Conservation (phyloP, 2,797 vertebrate species). For the Typhlichthys subterraneus region DNA sequence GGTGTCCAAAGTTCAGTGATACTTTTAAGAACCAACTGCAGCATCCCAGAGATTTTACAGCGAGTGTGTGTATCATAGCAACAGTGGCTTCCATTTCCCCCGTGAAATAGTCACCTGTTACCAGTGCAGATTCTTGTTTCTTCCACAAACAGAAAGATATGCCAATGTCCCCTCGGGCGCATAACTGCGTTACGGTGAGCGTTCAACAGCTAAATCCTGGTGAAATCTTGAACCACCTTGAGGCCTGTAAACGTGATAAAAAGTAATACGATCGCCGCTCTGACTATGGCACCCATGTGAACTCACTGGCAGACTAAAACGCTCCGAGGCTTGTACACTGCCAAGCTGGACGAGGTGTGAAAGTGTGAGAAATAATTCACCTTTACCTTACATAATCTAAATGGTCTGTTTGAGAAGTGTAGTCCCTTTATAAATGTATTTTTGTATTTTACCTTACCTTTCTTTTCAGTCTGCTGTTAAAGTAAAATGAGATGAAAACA, state of each 20-base stretch:
- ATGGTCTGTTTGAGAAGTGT: constrained; percentile 13
- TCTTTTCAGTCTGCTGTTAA: neutral
- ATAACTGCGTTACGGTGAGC: constrained; percentile 20
- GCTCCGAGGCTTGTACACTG: constrained; percentile 16
- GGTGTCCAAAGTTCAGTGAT: no score
- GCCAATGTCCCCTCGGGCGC: neutral
- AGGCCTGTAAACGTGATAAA: constrained; percentile 17
- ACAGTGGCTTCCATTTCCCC: no score
- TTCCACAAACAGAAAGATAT: no score
- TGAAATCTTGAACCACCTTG: constrained; percentile 8
- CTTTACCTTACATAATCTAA: constrained; percentile 57
- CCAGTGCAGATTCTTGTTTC: no score
- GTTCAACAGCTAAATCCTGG: constrained; percentile 33
- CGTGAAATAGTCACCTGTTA: no score
- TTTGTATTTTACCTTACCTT: constrained; percentile 1
- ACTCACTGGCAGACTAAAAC: constrained; percentile 12
- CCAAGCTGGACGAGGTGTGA: constrained; percentile 27
- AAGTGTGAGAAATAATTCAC: constrained; percentile 42
- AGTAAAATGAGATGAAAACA: constrained; percentile 13
- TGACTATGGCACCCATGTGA: neutral
- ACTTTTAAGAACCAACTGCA: no score
- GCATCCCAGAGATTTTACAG: no score
- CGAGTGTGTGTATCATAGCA: no score
- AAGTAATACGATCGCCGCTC: constrained; percentile 8
- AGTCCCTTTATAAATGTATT: neutral